Conservation (phyloP, 1,140 invertebrate species). For the Papilio aristodemus region DNA sequence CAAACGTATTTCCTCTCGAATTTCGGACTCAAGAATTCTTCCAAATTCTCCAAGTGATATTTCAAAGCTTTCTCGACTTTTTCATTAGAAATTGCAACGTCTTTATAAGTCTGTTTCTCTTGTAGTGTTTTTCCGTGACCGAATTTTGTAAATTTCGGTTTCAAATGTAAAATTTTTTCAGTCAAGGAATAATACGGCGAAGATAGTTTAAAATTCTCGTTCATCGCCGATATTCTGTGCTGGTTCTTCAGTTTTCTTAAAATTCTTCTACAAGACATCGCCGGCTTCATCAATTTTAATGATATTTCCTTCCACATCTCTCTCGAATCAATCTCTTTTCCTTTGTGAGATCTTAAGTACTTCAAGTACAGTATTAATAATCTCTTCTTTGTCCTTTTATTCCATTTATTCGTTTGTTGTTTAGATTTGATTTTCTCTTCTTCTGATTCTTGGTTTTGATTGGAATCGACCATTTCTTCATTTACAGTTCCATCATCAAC, state of each 20-base stretch:
- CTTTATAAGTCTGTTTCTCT: conserved; percentile 52
- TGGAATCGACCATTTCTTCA: conserved; percentile 21
- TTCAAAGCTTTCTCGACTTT: conserved; percentile 59
- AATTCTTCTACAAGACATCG: conserved; percentile 63
- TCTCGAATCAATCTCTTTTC: conserved; percentile 52
- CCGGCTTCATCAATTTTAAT: conserved; percentile 52
- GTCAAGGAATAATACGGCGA: conserved; percentile 52
- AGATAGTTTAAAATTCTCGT: conserved; percentile 41
- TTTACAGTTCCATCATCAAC: conserved; percentile 25
- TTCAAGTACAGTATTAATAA: conserved; percentile 59
- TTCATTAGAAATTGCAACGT: conserved; percentile 51
- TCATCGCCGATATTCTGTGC: conserved; percentile 42
- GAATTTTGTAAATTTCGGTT: conserved; percentile 55
- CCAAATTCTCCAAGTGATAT: conserved; percentile 65
- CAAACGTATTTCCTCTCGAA: conserved; percentile 68
- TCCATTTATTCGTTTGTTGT: conserved; percentile 54
- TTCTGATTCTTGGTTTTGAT: conserved; percentile 22
- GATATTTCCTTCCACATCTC: conserved; percentile 71
- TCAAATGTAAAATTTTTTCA: conserved; percentile 54
- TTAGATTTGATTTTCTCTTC: conserved; percentile 37
- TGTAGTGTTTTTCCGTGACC: conserved; percentile 42
- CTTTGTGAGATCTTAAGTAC: conserved; percentile 55
- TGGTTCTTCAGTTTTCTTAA: conserved; percentile 56
- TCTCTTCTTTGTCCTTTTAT: conserved; percentile 55
- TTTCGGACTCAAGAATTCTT: conserved; percentile 65